Evolutionary conservation across 2,113 vertebrate species (phyloP).

Genomic region (Phainopepla nitens): DNA sequence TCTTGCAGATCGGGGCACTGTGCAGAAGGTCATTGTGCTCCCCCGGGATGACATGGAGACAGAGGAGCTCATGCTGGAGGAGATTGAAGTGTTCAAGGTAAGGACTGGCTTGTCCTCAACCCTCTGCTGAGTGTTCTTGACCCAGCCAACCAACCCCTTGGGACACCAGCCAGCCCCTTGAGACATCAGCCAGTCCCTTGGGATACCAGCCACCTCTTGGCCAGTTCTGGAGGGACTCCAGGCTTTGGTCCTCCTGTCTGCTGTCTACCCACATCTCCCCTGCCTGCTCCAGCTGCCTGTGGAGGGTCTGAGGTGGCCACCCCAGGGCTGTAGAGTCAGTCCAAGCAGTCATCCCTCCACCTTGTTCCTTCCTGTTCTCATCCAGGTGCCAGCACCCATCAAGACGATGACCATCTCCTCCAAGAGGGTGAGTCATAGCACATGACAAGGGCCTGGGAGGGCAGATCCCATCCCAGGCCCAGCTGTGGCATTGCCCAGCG

Average conservation of each 20-base stretch:
- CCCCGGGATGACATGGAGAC: slow-evolving; percentile 94
- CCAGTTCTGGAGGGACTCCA: not conserved
- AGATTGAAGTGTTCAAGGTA: slow-evolving; percentile 97
- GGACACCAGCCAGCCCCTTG: not conserved
- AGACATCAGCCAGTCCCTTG: not conserved
- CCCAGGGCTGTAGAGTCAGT: rapidly evolving
- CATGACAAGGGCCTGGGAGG: rapidly evolving
- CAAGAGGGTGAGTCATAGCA: slow-evolving; percentile 82
- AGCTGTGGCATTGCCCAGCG: rapidly evolving
- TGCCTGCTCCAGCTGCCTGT: not conserved
- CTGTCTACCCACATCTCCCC: not conserved
- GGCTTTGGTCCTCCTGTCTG: not conserved
- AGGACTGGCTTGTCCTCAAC: not conserved
- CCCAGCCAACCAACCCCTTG: not conserved
- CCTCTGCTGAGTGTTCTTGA: not conserved
- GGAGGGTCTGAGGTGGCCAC: not conserved
- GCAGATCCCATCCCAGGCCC: rapidly evolving
- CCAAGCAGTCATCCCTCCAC: not conserved
- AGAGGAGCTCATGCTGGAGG: slow-evolving; percentile 95
- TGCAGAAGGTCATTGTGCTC: slow-evolving; percentile 97
- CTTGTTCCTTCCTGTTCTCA: not conserved
- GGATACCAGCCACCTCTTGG: not conserved
- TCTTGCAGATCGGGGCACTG: slow-evolving; percentile 88
- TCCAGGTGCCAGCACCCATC: slow-evolving; percentile 87
- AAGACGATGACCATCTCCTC: slow-evolving; percentile 98